Evolutionary conservation across 2,797 vertebrate species (phyloP).

Genomic region (Sebastes alutus): DNA sequence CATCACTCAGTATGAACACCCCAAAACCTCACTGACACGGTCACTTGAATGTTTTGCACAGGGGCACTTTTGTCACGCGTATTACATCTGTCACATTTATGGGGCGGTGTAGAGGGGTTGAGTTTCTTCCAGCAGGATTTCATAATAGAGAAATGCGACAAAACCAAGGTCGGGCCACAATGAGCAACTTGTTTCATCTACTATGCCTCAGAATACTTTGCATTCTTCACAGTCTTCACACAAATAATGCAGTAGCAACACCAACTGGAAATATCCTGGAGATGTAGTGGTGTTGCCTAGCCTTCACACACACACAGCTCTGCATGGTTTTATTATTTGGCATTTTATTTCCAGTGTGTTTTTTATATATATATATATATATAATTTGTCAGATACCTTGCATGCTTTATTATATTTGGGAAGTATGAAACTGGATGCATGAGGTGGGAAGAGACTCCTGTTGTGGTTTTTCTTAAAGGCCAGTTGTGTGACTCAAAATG

Average conservation of each 20-base stretch:
- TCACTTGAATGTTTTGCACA: neutral
- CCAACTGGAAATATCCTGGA: neutral
- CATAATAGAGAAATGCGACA: neutral
- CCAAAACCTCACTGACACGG: neutral
- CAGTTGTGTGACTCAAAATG: constrained; percentile 29
- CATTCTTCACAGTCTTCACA: neutral
- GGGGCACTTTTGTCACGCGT: neutral
- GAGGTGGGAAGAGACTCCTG: constrained; percentile 10
- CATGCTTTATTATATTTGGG: constrained; percentile 33
- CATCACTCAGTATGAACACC: neutral
- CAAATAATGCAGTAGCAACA: neutral
- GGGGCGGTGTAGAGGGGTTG: neutral
- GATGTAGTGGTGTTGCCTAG: neutral
- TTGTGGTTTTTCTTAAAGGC: constrained; percentile 5
- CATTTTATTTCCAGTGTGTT: constrained; percentile 24
- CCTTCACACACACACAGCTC: constrained; percentile 41
- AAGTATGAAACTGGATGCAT: constrained; percentile 33
- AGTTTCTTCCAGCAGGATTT: neutral
- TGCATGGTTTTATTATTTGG: constrained; percentile 44
- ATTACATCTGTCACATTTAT: neutral
- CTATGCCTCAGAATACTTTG: neutral
- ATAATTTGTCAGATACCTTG: constrained; percentile 13
- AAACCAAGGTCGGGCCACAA: neutral
- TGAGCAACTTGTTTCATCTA: neutral
- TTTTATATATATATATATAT: neutral